Base-by-base conservation (phyloP, 2,888 invertebrate species). In the Xestia sexstrigata region DNA sequence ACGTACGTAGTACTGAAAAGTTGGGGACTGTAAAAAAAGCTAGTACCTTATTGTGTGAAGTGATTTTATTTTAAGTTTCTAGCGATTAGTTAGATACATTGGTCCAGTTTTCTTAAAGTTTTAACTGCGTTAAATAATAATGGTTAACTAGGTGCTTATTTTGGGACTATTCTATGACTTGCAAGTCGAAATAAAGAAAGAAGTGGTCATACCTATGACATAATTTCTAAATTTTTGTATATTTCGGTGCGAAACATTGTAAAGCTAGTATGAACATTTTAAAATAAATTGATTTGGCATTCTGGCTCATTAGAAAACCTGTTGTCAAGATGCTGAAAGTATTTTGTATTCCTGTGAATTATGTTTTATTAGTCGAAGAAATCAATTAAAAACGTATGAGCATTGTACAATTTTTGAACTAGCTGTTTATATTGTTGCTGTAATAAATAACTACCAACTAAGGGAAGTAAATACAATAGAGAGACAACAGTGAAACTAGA, bases 1-100 rank as follows among this genome's bases (percentile, higher is more conserved):
- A 86, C 80, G 81, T 69, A 74, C 70, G 30, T 67, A 39, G 1
- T 35, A 78, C 63, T 39, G 23, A 39, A 55, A 85, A 78, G 82
- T 85, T 63, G n/a, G 3, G 2, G 11, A 47, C n/a, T 13, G 42
- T 49, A 5, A 23, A 23, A 23, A 23, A 26, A 0, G 9, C 8
- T 47, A 45, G 8, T n/a, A n/a, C 47, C 2, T 23, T 39, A 23
- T 62, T n/a, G 30, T 35, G 78, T 75, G 55, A 68, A 75, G 74
- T 82, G 75, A 49, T 60, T 23, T 52, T 52, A 26, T 45, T 13
- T 23, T 1, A 23, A 62, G 35, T 26, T 52, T n/a, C 5, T 1
- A 47, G 15, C 7, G 15, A 30, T 0, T 20, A 26, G 30, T 45
- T 52, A 26, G 1, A 35, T 15, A 5, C 2, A 65, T 49, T 71